Base-by-base conservation (phyloP, 2,113 vertebrate genomes). In the Cyprinodon variegatus region DNA sequence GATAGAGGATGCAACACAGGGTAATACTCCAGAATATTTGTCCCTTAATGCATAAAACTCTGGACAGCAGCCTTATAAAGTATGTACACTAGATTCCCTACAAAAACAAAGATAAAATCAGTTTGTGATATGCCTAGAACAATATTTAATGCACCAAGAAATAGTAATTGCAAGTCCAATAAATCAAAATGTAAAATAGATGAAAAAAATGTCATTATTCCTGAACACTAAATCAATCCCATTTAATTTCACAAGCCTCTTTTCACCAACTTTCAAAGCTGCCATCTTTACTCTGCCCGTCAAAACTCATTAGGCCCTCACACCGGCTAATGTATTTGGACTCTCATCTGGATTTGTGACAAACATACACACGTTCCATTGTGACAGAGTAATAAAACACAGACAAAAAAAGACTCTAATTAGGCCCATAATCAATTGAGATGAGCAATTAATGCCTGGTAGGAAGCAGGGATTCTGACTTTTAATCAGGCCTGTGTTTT, bases 381-480 rank as follows among this genome's bases (percentile, higher is more conserved):
- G 83, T 93, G 92, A 91, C 92, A 91, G 85, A 86, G 90, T 92
- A 89, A 95, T 93, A 92, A 93, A 93, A 90, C 83, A 84, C 43
- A 20, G 11, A 64, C 68, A 82, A 84, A 87, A 90, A 29, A 88
- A 76, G 17, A 20, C 64, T 63, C 77, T 87, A 90, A 92, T 91
- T 92, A 90, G 79, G 72, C 87, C 80, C 74, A 83, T 84, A 85
- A 90, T 89, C 85, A 88, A 84, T 84, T 72, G 71, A 91, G 80
- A 92, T 85, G 80, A 83, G 84, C 86, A 92, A 93, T 90, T 91
- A 90, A 77, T 65, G 59, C 76, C 48, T 73, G 39, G 72, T 66
- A 74, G 75, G 80, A 87, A 87, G 85, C 81, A 67, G 61, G n/a
- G 13, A 86, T 83, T 87, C 79, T 76, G 89, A 87, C 76, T 90